Evolutionary conservation across 2,113 vertebrate species (phyloP).

Genomic region (Excalfactoria chinensis): DNA sequence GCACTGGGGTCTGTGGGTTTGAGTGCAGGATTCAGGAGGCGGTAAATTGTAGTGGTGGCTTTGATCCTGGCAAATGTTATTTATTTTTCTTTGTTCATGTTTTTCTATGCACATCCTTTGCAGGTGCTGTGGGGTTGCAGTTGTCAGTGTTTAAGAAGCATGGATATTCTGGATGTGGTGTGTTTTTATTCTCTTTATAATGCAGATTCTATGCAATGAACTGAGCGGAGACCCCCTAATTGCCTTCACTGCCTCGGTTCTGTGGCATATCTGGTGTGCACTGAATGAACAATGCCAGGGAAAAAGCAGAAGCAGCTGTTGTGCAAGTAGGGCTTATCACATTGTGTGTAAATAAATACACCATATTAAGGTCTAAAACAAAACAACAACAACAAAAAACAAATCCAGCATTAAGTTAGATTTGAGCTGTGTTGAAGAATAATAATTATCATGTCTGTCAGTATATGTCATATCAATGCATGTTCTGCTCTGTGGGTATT

Average conservation of each 20-base stretch:
- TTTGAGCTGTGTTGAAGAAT: neutral
- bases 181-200: neutral
- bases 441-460: neutral
- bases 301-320: neutral
- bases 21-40: neutral
- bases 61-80: neutral
- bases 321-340: neutral
- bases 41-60: neutral
- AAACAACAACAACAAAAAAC: too few relatives aligned
- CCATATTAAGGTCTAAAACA: neutral
- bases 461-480: neutral
- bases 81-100: neutral
- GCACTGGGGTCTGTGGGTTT: neutral
- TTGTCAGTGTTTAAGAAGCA: neutral
- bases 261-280: neutral
- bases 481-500: neutral
- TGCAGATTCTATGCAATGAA: neutral
- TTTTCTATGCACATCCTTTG: neutral
- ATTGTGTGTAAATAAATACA: neutral
- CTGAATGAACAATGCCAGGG: neutral
- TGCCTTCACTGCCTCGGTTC: neutral
- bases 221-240: neutral
- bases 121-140: accelerated
- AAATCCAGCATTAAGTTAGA: neutral
- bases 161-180: neutral